These are phyloP conservation scores for Tamias sibiricus DNA, from an alignment of 2,113 vertebrate species.

Conservation along the genomic window DNA sequence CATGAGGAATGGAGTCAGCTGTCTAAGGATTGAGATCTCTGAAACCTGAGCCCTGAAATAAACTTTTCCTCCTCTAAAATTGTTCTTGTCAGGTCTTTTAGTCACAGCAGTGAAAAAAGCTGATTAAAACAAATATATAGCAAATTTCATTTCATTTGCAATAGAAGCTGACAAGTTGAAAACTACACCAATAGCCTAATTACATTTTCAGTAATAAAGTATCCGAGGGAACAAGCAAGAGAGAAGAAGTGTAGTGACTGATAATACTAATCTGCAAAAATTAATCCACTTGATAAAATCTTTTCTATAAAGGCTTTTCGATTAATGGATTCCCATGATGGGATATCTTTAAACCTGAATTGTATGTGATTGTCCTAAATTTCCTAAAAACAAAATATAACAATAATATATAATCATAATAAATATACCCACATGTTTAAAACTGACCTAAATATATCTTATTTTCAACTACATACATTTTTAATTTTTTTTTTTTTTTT, in stretches of 20 bases:
- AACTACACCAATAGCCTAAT: constrained; percentile 49
- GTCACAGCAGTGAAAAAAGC: too few species aligned
- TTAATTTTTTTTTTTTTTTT: too few species aligned
- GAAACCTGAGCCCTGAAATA: too few species aligned
- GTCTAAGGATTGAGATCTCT: too few species aligned
- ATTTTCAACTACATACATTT: not conserved
- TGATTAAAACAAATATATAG: not conserved
- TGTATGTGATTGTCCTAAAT: not conserved
- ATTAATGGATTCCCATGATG: not conserved
- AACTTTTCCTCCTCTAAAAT: too few species aligned
- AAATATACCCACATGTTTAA: not conserved
- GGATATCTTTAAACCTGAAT: constrained; percentile 44
- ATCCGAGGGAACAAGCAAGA: not conserved
- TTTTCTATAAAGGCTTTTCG: constrained; percentile 32
- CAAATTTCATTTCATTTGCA: constrained; percentile 57
- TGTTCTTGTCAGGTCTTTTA: too few species aligned
- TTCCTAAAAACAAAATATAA: not conserved
- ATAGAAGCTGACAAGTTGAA: constrained; percentile 57
- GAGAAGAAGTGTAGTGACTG: not conserved
- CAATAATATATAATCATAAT: too few species aligned
- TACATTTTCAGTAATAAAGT: constrained; percentile 45
- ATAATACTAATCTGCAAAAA: constrained; percentile 54
- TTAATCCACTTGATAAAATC: constrained; percentile 39
- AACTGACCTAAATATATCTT: not conserved
- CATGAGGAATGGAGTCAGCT: too few species aligned